Evolutionary conservation across 1,140 invertebrate species (phyloP), one percentile per base, ranked within the genome.

Genomic region (Oreohelix idahoensis): DNA sequence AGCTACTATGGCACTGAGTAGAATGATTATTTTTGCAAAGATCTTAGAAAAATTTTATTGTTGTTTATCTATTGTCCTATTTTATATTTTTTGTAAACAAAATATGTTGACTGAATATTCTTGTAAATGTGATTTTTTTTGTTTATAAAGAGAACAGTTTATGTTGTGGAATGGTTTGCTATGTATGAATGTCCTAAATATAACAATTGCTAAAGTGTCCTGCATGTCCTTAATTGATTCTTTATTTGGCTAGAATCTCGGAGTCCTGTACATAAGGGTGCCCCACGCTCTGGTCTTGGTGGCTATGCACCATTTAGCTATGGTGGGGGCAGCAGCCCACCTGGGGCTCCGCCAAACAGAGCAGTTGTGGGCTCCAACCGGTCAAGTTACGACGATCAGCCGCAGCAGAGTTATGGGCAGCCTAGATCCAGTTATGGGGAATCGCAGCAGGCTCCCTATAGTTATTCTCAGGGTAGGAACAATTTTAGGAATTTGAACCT

Each of bases 231-330:
- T 39, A 45, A 2, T 66, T 66, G 63, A 66, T 66, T 66, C 4
- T 66, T 76, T 51, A 35, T 76, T 51, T 76, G 42, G 53, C 2
- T 39, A 76, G 74, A 76, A 29, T 35, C 45, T 35, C 4, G 74
- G 74, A 76, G 23, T 79, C 36, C 77, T 63, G 77, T 35, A 35
- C 53, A 20, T 38, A 63, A 79, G n/a, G 77, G 77, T 29, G 45
- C 17, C 35, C 23, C 0, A 17, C 77, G 77, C 10, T 36, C 77
- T 17, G 53, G 77, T 1, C 4, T 53, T n/a, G 51, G 58, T 29
- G 58, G 77, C 29, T 32, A 79, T 45, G 23, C 38, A 1, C 77
- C 77, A 36, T 79, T 79, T 79, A 79, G 77, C 77, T 79, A 79
- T 45, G 76, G 76, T 13, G 78, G 58, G 39, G 36, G 36, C 63